Percentiles rank a stretch among this genome's conserved stretches.
phyloP scores from a whole-genome alignment of 1,140 invertebrate genomes.

The Rhagoletis zephyria region DNA sequence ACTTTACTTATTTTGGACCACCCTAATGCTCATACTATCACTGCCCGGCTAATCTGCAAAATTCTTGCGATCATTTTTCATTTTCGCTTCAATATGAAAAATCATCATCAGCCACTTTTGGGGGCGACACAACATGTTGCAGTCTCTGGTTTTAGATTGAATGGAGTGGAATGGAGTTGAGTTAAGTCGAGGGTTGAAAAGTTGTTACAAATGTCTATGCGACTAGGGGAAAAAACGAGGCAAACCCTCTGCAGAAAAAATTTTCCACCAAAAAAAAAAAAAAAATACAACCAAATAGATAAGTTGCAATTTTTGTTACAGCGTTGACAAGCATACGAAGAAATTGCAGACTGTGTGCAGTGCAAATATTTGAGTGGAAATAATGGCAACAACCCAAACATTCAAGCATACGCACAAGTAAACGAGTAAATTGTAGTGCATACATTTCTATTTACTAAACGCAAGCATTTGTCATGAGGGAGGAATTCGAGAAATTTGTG shows the following conservation, averaged over 20 bases:
- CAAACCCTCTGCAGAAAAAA: not conserved
- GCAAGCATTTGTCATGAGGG: constrained; percentile 30
- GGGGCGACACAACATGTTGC: constrained; percentile 40
- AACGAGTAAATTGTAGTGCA: constrained; percentile 12
- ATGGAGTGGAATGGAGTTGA: too few relatives aligned
- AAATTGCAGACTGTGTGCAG: not conserved
- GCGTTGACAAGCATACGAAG: constrained; percentile 5
- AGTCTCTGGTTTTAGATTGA: constrained; percentile 10
- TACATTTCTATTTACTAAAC: constrained; percentile 22
- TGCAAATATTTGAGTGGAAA: constrained; percentile 42
- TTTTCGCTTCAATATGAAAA: constrained; percentile 47
- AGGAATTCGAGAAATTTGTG: not conserved
- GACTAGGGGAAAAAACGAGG: not conserved
- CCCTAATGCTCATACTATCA: not conserved
- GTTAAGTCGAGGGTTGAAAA: constrained; percentile 13
- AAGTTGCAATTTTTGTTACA: constrained; percentile 46
- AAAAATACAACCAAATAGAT: not conserved
- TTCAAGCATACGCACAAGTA: not conserved
- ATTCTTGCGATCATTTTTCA: constrained; percentile 41
- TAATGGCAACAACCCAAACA: not conserved
- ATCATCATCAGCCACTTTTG: constrained; percentile 51
- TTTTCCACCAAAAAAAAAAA: not conserved
- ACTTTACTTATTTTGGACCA: not conserved
- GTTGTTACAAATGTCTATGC: not conserved
- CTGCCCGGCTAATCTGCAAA: constrained; percentile 42